These are phyloP conservation scores for Melanocharis versteri DNA, from an alignment of 2,113 vertebrate genomes.

Conservation along the genomic window DNA sequence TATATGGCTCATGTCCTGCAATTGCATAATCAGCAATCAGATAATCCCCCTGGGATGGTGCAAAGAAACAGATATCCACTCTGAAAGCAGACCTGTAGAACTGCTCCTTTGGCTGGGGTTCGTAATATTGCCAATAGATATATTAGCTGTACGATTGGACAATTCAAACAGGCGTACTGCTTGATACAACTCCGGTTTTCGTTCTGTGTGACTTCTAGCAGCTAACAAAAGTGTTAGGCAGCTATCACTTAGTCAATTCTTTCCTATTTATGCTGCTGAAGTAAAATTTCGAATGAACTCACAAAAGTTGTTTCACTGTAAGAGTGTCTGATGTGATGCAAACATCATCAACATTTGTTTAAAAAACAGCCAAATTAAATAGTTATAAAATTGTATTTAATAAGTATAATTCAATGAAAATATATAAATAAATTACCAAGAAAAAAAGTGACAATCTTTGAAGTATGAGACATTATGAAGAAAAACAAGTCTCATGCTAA, in stretches of 20 bases:
- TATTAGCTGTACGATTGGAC: neutral
- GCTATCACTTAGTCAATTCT: neutral
- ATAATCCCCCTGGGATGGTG: neutral
- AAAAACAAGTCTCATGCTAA: neutral
- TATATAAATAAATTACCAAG: neutral
- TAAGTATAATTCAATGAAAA: neutral
- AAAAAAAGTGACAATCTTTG: neutral
- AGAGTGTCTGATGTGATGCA: neutral
- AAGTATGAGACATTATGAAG: neutral
- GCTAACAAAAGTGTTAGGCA: neutral
- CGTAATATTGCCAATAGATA: neutral
- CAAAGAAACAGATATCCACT: neutral
- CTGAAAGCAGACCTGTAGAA: neutral
- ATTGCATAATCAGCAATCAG: neutral
- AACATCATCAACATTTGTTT: neutral
- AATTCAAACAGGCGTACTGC: neutral
- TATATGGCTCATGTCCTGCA: neutral
- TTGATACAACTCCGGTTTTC: neutral
- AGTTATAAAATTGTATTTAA: neutral
- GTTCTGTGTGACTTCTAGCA: neutral
- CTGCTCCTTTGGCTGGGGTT: neutral
- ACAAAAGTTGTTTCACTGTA: neutral
- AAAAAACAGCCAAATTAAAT: neutral
- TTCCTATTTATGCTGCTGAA: neutral
- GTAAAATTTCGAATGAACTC: neutral